A percentile compares a stretch with the other conserved stretches of the same genome.
Evolutionary conservation across 1,140 invertebrate genomes (phyloP).

Genomic region (Drosophila pallidifrons): DNA sequence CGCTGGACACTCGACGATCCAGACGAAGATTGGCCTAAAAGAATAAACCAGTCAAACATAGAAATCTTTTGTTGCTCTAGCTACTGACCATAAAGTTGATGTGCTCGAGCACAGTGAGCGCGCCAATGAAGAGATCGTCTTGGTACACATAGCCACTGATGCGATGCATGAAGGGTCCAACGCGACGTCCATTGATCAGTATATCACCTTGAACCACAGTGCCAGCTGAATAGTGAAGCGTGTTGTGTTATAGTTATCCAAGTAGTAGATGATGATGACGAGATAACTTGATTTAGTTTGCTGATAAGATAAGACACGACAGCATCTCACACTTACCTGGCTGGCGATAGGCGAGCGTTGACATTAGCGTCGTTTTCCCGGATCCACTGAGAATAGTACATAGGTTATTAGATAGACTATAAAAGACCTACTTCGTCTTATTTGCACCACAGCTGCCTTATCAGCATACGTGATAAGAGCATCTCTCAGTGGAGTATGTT

Average conservation of each 20-base stretch:
- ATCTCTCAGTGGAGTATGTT: neutral
- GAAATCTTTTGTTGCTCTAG: neutral
- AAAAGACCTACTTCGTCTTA: neutral
- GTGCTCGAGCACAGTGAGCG: slow-evolving; percentile 95
- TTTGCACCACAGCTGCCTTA: neutral
- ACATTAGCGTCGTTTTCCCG: slow-evolving; percentile 98
- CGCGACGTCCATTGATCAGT: slow-evolving; percentile 89
- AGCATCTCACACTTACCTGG: slow-evolving; percentile 85
- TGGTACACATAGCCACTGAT: slow-evolving; percentile 98
- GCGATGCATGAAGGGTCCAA: slow-evolving; percentile 90
- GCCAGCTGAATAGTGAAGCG: slow-evolving; percentile 85
- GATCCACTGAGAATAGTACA: slow-evolving; percentile 89
- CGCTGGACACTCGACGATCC: slow-evolving; percentile 87
- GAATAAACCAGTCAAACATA: too few relatives aligned
- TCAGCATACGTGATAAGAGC: slow-evolving; percentile 18
- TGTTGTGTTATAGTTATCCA: neutral
- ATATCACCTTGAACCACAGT: slow-evolving; percentile 92
- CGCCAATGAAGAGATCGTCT: slow-evolving; percentile 95
- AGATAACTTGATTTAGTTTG: neutral
- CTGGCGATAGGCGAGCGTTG: slow-evolving; percentile 92
- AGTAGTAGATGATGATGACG: slow-evolving; percentile 5
- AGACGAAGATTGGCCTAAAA: slow-evolving; percentile 92
- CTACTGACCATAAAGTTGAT: slow-evolving; percentile 93
- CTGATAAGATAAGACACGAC: slow-evolving; percentile 44
- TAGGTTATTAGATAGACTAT: slow-evolving; percentile 27